Percentiles rank a stretch among this genome's conserved stretches.
These are phyloP conservation scores for Trachelus troglodyta DNA, from an alignment of 2,888 invertebrate species.

Conservation along the genomic window DNA sequence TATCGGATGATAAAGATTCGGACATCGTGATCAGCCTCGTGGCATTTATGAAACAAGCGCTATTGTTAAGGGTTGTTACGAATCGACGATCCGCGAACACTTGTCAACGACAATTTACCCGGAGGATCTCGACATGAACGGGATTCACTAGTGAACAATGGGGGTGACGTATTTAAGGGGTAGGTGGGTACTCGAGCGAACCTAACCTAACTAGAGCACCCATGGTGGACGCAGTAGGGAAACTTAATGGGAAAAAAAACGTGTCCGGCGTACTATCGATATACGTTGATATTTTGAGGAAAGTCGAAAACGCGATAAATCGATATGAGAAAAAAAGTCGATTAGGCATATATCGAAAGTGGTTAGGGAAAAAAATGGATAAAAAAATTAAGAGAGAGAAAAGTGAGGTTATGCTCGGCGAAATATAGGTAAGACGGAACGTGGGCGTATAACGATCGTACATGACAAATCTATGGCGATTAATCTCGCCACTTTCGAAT, in stretches of 20 bases:
- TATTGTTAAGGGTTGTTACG: conserved; percentile 24
- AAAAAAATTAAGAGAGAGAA: neutral
- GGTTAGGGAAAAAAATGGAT: too few species aligned
- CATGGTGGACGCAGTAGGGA: neutral
- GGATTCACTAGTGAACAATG: conserved; percentile 20
- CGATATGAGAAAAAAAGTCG: neutral
- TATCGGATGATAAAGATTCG: neutral
- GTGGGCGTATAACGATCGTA: conserved; percentile 36
- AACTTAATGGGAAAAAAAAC: neutral
- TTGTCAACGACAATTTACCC: conserved; percentile 31
- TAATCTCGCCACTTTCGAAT: conserved; percentile 45
- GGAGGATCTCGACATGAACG: conserved; percentile 27
- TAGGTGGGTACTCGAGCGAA: neutral
- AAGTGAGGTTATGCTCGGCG: neutral
- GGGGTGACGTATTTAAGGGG: neutral
- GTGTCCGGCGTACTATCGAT: neutral
- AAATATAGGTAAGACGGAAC: neutral
- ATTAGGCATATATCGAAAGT: neutral
- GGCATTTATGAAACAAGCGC: conserved; percentile 22
- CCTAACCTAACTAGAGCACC: neutral
- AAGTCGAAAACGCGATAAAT: neutral
- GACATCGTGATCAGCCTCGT: neutral
- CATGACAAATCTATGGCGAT: conserved; percentile 56
- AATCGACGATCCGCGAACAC: conserved; percentile 29
- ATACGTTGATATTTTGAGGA: neutral